phyloP scores from a whole-genome alignment of 2,113 vertebrate species.

The Proterorhinus semilunaris region DNA sequence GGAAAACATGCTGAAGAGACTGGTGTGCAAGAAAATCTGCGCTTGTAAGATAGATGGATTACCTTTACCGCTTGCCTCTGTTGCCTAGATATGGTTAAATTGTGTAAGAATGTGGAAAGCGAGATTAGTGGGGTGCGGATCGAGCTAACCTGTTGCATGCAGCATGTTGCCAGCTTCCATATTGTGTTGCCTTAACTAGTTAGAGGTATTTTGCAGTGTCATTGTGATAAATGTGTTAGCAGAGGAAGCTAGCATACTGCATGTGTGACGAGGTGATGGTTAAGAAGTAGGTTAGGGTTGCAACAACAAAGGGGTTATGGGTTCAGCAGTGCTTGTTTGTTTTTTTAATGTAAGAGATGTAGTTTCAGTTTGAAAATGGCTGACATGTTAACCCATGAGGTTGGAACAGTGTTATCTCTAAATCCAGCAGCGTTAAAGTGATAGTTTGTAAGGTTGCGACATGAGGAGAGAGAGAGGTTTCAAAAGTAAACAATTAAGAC shows the following conservation, averaged over 20 bases:
- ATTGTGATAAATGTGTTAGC: not conserved
- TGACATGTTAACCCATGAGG: no score
- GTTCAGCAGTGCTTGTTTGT: not conserved
- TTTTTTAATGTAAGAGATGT: not conserved
- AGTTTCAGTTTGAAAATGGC: not conserved
- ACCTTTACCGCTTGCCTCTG: not conserved
- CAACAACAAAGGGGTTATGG: not conserved
- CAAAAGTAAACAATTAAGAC: no score
- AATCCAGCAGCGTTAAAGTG: no score
- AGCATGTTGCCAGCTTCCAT: not conserved
- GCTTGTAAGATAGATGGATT: slow-evolving; percentile 70
- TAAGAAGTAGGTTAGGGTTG: not conserved
- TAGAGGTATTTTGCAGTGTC: slow-evolving; percentile 18
- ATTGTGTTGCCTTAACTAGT: not conserved
- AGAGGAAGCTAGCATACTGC: not conserved
- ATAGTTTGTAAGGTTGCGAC: no score
- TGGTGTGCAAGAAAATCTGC: slow-evolving; percentile 82
- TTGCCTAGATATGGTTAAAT: not conserved
- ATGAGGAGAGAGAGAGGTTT: no score
- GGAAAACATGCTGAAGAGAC: slow-evolving; percentile 80
- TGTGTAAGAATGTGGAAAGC: not conserved
- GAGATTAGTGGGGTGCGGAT: not conserved
- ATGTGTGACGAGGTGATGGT: not conserved
- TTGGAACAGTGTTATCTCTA: no score
- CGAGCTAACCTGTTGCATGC: slow-evolving; percentile 37